These are phyloP conservation scores for Carpatolechia fugitivella DNA, from an alignment of 2,888 invertebrate species.

Conservation along the genomic window DNA sequence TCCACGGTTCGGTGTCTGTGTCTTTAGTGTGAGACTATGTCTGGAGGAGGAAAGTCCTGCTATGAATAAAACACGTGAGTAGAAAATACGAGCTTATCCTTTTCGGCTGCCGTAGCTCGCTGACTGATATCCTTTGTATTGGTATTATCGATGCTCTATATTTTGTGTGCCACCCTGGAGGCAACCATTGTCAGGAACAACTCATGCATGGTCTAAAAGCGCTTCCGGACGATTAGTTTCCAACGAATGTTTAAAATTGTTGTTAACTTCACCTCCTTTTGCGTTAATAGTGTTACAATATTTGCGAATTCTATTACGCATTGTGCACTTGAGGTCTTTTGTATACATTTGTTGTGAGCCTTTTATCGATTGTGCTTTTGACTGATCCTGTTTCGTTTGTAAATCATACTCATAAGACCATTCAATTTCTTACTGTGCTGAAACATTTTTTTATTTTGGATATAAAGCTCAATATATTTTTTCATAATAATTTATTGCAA, in stretches of 20 bases:
- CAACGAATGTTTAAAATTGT: slow-evolving; percentile 75
- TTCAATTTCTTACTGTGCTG: slow-evolving; percentile 20
- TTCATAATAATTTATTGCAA: too few relatives aligned
- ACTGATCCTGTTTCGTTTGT: slow-evolving; percentile 56
- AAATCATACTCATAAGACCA: slow-evolving; percentile 23
- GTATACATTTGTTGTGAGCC: slow-evolving; percentile 53
- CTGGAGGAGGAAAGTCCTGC: slow-evolving; percentile 56
- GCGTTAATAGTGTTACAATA: slow-evolving; percentile 76
- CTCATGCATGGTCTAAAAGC: slow-evolving; percentile 69
- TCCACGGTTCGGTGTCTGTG: slow-evolving; percentile 55
- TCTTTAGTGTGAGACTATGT: slow-evolving; percentile 67
- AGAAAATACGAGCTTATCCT: slow-evolving; percentile 32
- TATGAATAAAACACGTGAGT: slow-evolving; percentile 76
- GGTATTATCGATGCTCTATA: slow-evolving; percentile 35
- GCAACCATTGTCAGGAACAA: slow-evolving; percentile 54
- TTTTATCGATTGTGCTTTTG: slow-evolving; percentile 60
- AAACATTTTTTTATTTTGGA: slow-evolving; percentile 9
- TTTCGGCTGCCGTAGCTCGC: slow-evolving; percentile 28
- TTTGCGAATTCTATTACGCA: slow-evolving; percentile 77
- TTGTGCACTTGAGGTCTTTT: slow-evolving; percentile 58
- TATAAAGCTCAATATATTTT: not conserved
- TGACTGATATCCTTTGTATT: slow-evolving; percentile 32
- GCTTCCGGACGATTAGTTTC: slow-evolving; percentile 73
- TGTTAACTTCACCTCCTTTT: slow-evolving; percentile 76
- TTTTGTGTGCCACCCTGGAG: slow-evolving; percentile 61